Evolutionary conservation across 2,113 vertebrate genomes (phyloP).

Genomic region (Gobio gobio): DNA sequence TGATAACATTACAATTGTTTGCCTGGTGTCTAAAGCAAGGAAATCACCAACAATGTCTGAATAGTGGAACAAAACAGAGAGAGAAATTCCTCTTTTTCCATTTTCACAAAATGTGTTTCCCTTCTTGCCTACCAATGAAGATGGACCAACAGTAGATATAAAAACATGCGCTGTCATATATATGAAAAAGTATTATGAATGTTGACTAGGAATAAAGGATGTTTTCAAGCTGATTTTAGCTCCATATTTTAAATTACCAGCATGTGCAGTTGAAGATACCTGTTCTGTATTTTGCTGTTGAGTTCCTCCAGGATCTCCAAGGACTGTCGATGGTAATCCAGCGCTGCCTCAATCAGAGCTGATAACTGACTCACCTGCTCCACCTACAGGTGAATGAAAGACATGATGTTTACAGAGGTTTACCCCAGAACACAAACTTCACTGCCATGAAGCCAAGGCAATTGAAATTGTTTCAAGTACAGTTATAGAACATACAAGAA

Average conservation of each 20-base stretch:
- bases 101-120: too few species aligned
- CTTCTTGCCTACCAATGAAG: not conserved
- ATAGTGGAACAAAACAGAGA: not conserved
- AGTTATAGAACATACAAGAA: too few species aligned
- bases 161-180: not conserved
- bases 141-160: not conserved
- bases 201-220: not conserved
- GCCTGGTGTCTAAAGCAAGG: not conserved
- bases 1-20: not conserved
- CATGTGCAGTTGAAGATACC: conserved; percentile 69
- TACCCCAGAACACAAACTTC: not conserved
- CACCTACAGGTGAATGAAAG: conserved; percentile 72
- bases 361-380: conserved; percentile 92
- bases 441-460: not conserved
- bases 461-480: too few species aligned
- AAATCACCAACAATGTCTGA: not conserved
- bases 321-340: conserved; percentile 88
- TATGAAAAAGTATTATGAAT: not conserved
- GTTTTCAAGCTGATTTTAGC: not conserved
- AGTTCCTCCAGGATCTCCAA: conserved; percentile 88
- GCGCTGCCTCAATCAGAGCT: conserved; percentile 83
- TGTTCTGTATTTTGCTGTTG: conserved; percentile 80
- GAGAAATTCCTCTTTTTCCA: too few species aligned
- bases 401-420: not conserved
- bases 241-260: not conserved